Evolutionary conservation across 2,888 invertebrate species (phyloP), one percentile per base, ranked within the genome.

Genomic region (Ferdinandea cuprea): DNA sequence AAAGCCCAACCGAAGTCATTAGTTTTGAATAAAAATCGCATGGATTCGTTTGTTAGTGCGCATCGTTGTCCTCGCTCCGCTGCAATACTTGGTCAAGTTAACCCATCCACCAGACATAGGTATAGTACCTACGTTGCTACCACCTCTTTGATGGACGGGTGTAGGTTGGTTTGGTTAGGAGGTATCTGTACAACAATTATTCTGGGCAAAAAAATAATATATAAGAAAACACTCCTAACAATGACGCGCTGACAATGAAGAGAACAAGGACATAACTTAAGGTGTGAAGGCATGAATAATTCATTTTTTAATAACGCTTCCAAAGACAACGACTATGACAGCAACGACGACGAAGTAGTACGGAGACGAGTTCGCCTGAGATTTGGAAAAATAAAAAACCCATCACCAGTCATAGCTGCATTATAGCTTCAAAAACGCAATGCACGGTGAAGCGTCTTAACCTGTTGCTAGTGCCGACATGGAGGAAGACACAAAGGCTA

Each of bases 181-280:
- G n/a, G 13, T 66, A 77, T 65, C 76, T 81, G 71, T 71, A 54
- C 46, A 81, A 48, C 71, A 72, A 81, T 81, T 77, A 77, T 77
- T 77, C 68, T 13, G n/a, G 8, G 52, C 46, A 30, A 61, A 65
- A 15, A 40, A 37, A 11, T 28, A 28, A 11, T 48, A 46, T 35
- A 50, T 8, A 13, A 44, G 8, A 56, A 48, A 42, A 30, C 50
- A 69, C 68, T 35, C 30, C 59, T 6, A 19, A 54, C 15, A 61
- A 54, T 28, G 19, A 30, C 59, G 40, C 15, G 40, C 15, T 32
- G 69, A 81, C 76, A 86, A 86, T 87, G 84, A 85, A 86, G 86
- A 85, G 86, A 85, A 78, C 76, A 77, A 85, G 86, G 86, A 88
- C 88, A 88, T 88, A 88, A 88, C 87, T 88, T 87, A 87, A 87